These are phyloP conservation scores for Zaprionus gabonicus DNA, from an alignment of 1,140 invertebrate genomes.

Conservation along the genomic window DNA sequence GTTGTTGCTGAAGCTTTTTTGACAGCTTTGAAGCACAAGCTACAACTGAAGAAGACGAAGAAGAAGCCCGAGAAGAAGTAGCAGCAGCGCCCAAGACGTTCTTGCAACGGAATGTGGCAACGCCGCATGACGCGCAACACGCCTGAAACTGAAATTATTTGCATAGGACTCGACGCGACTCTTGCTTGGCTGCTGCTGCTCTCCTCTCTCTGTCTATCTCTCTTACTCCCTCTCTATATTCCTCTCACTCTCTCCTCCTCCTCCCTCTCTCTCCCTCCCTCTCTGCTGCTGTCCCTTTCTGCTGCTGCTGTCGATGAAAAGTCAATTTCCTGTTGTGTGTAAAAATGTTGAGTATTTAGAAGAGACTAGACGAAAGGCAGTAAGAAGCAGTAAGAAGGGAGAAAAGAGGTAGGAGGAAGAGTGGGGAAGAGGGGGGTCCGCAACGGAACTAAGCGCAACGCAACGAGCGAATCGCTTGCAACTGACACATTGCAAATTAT, in stretches of 20 bases:
- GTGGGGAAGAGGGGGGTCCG: neutral
- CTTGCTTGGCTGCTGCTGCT: neutral
- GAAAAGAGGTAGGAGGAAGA: neutral
- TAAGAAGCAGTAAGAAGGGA: neutral
- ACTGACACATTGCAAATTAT: conserved; percentile 74
- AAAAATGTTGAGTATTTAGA: conserved; percentile 64
- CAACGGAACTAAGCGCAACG: conserved; percentile 15
- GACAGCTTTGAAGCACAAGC: conserved; percentile 59
- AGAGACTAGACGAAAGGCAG: conserved; percentile 21
- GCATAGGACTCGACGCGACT: conserved; percentile 63
- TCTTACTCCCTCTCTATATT: neutral
- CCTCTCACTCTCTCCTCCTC: neutral
- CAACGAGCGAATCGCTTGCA: conserved; percentile 49
- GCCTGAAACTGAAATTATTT: conserved; percentile 71
- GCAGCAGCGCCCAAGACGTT: conserved; percentile 15
- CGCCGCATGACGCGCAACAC: conserved; percentile 59
- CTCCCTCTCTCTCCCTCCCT: conserved; percentile 1
- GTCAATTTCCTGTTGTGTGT: conserved; percentile 76
- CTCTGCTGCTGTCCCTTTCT: conserved; percentile 12
- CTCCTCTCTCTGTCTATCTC: neutral
- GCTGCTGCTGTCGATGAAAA: conserved; percentile 70
- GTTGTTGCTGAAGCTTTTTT: conserved; percentile 78
- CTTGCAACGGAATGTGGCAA: conserved; percentile 67
- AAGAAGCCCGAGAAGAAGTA: conserved; percentile 26
- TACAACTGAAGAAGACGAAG: conserved; percentile 29